Base-by-base conservation (phyloP, 2,113 vertebrate genomes). In the Vombatus ursinus region DNA sequence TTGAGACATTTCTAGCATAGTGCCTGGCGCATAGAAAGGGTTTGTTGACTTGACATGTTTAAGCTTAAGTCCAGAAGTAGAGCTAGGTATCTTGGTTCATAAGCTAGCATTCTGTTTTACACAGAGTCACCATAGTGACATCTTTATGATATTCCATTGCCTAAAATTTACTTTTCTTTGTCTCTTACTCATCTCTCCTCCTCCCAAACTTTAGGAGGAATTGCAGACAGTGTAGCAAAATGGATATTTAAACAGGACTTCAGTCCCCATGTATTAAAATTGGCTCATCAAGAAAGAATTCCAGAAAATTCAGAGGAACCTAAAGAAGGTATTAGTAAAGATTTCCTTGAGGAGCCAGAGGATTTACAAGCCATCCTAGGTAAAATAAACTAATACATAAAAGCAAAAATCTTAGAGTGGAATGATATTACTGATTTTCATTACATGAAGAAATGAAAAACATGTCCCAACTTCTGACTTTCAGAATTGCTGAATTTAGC, bases 141-240 rank as follows among this genome's bases (percentile, higher is more conserved):
- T 84, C n/a, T 44, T 84, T 16, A 44, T 44, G 68, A 84, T 84
- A 84, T 44, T 8, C n/a, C 68, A 44, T 22, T 84, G 37, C n/a
- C 16, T 84, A 84, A 44, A 23, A 44, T 44, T 44, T 44, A n/a
- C 8, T 84, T 90, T 90, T 90, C 48, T 50, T 90, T 50, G 19
- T 90, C 25, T 49, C 28, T 54, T 90, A 90, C 3, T 37, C 61
- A 90, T 51, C 90, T 57, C 28, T 93, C 50, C 68, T 91, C 9
- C 95, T 92, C 94, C 19, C 28, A 47, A 92, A 37, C 94, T 47
- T 16, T 96, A 99, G 99, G 99, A 51, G 99, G 99, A 23, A 98
- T 99, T 97, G 99, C 99, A 2, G 99, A 99, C 98, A 99, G 98
- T 6, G 99, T 99, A 92, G 99, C 99, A 47, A 99, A 99, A 98